Conservation (phyloP, 2,888 invertebrate species). For the Caenorhabditis virilis region DNA sequence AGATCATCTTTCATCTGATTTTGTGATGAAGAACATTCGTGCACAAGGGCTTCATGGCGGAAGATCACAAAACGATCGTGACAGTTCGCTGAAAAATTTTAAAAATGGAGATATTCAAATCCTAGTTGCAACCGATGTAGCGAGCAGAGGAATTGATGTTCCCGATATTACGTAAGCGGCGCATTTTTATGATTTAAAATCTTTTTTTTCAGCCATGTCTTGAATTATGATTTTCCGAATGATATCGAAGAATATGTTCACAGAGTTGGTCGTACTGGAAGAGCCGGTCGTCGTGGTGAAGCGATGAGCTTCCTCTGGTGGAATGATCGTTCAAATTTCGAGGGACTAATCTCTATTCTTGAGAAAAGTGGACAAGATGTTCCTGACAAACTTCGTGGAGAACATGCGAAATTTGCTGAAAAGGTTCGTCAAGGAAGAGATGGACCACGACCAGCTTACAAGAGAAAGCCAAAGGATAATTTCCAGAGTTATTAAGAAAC, state of each 20-base stretch:
- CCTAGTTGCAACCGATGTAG: constrained; percentile 91
- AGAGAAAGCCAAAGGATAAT: too few species aligned
- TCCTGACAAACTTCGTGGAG: too few species aligned
- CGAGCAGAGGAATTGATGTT: constrained; percentile 88
- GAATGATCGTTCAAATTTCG: constrained; percentile 82
- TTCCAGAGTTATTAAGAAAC: too few species aligned
- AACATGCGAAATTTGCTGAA: too few species aligned
- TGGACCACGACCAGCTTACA: too few species aligned
- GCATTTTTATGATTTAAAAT: too few species aligned
- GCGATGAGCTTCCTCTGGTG: constrained; percentile 82
- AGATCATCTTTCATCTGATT: constrained; percentile 82
- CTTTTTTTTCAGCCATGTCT: constrained; percentile 79
- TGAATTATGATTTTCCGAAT: constrained; percentile 90
- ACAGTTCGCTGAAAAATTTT: constrained; percentile 76
- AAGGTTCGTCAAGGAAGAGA: too few species aligned
- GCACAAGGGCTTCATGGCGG: constrained; percentile 88
- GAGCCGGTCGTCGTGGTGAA: constrained; percentile 84
- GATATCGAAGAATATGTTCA: constrained; percentile 96
- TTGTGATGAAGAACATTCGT: constrained; percentile 77
- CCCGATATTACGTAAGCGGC: constrained; percentile 70
- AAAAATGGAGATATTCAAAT: constrained; percentile 79
- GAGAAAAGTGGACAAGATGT: constrained; percentile 84
- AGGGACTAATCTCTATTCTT: constrained; percentile 82
- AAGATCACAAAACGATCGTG: constrained; percentile 78
- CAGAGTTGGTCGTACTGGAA: constrained; percentile 90